Conservation (phyloP, 2,797 vertebrate species). For the Helarctos malayanus region DNA sequence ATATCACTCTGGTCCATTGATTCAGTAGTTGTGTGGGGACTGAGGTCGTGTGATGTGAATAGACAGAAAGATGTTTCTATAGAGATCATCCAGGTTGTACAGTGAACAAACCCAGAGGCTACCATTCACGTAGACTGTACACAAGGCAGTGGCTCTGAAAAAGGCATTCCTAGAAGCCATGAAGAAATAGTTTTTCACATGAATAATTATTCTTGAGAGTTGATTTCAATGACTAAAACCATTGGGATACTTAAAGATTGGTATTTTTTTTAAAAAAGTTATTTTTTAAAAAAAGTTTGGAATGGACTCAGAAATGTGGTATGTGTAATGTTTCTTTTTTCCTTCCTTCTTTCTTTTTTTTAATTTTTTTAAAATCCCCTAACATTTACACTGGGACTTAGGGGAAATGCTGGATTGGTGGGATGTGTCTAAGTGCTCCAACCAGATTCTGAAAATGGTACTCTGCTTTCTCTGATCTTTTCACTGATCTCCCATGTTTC, state of each 20-base stretch:
- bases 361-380: not conserved
- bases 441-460: not conserved
- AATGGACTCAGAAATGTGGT: not conserved
- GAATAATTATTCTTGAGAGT: not conserved
- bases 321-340: not conserved
- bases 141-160: not conserved
- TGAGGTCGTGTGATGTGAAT: not conserved
- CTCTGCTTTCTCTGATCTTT: not conserved
- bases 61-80: not conserved
- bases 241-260: conserved; percentile 12
- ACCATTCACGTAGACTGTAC: rapidly evolving
- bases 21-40: not conserved
- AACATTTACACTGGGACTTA: not conserved
- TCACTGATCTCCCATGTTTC: not conserved
- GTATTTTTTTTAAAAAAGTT: not conserved
- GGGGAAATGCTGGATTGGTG: not conserved
- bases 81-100: not conserved
- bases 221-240: not conserved
- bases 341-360: no score
- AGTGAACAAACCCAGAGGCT: not conserved
- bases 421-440: not conserved
- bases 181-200: not conserved
- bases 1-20: not conserved
- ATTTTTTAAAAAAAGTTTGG: not conserved
- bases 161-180: not conserved